phyloP scores from a whole-genome alignment of 2,888 invertebrate species.

The Amblyteles armatorius region DNA sequence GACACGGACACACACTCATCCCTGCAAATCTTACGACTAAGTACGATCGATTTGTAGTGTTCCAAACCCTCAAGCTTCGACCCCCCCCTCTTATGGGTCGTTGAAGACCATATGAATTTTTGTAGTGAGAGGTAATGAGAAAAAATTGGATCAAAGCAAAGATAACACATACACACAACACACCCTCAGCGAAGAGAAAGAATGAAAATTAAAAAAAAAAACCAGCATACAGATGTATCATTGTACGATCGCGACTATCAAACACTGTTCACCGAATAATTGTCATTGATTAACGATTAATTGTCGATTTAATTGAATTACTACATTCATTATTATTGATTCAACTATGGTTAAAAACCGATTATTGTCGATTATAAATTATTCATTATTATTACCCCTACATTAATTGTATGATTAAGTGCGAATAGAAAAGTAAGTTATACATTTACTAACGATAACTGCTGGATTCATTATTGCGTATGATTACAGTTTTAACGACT shows the following conservation, averaged over 20 bases:
- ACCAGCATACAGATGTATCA: constrained; percentile 41
- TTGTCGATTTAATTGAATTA: constrained; percentile 43
- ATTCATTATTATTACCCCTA: constrained; percentile 61
- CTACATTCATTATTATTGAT: constrained; percentile 56
- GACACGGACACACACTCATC: constrained; percentile 55
- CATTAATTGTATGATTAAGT: constrained; percentile 63
- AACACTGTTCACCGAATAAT: constrained; percentile 46
- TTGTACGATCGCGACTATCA: constrained; percentile 30
- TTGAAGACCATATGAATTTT: constrained; percentile 40
- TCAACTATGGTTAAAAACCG: constrained; percentile 29
- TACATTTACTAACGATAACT: constrained; percentile 56
- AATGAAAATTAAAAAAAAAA: constrained; percentile 3
- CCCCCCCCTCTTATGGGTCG: constrained; percentile 40
- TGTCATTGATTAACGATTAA: constrained; percentile 53
- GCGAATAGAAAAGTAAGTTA: constrained; percentile 57
- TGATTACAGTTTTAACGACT: constrained; percentile 49
- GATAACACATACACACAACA: constrained; percentile 38
- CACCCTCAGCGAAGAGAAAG: constrained; percentile 29
- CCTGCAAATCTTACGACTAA: constrained; percentile 59
- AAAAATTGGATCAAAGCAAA: constrained; percentile 38
- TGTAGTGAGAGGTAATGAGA: constrained; percentile 27
- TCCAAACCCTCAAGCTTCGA: constrained; percentile 49
- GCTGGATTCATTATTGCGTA: constrained; percentile 52
- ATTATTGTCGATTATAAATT: constrained; percentile 64
- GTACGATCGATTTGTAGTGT: constrained; percentile 61